Evolutionary conservation across 2,113 vertebrate species (phyloP), one percentile per base, ranked within the genome.

Genomic region (Phyllopteryx taeniolatus): DNA sequence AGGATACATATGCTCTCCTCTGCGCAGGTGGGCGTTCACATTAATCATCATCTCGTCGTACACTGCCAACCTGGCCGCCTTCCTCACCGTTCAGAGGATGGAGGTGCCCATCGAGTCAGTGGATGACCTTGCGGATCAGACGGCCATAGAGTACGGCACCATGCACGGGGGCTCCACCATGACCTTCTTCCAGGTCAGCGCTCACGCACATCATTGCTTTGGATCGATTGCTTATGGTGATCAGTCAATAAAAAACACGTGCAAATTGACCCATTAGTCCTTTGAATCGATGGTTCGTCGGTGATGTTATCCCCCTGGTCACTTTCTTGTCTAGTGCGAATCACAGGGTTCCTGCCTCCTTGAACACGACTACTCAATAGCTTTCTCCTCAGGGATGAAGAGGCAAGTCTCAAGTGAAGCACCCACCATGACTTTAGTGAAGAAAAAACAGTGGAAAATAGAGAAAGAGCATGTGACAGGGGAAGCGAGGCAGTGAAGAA

Each of bases 41-140:
- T 88, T 98, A 89, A 99, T 99, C 92, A 99, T 99, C 92, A 97
- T 99, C 90, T 99, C 97, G 54, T 99, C 98, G 79, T 99, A 99
- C 91, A 99, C 98, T 0, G 97, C 97, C 88, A 99, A 99, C 82
- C 92, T 99, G 91, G 97, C 96, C 0, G 96, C 97, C 63, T 99
- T 99, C 92, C 94, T 98, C 72, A 99, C 98, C 0, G 98, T 99
- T 54, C 97, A 99, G 86, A 88, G 97, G 70, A 99, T 99, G 97
- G 96, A 98, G 1, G 95, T 99, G 12, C 96, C 98, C 65, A 99
- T 99, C 3, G 98, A 99, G 84, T 99, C 98, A 0, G 96, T 98
- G 10, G 98, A 99, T 19, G 98, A 99, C 90, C 90, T 99, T 46
- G 98, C 97, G 5, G 98, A 99, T 88, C 98, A 99, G 93, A 99